Percentiles rank a stretch among this genome's conserved stretches.
These are phyloP conservation scores for Taeniopygia guttata DNA, from an alignment of 2,797 vertebrate genomes.

Conservation along the genomic window DNA sequence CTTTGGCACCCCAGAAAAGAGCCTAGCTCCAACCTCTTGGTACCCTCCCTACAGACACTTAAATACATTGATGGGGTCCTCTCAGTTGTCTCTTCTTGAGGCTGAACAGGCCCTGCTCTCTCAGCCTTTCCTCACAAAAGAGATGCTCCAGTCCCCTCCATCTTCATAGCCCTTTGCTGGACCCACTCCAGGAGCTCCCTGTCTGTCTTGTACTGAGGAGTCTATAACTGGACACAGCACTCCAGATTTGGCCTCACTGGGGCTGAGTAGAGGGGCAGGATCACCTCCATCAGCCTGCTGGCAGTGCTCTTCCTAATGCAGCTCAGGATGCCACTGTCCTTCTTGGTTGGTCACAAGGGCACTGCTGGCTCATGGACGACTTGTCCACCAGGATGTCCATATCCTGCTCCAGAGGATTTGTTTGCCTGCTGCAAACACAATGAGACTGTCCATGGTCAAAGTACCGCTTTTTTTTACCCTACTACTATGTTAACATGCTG, in stretches of 20 bases:
- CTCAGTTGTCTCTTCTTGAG: not conserved
- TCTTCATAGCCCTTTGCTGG: accelerated
- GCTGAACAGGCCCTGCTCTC: not conserved
- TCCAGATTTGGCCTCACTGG: not conserved
- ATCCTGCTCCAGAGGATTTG: not conserved
- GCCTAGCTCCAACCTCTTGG: not conserved
- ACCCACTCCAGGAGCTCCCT: accelerated
- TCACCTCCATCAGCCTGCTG: not conserved
- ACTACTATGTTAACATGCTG: not conserved
- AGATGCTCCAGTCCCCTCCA: not conserved
- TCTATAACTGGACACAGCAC: not conserved
- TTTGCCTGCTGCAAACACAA: not conserved
- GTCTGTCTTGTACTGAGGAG: not conserved
- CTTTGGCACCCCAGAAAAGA: not conserved
- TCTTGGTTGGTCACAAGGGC: not conserved
- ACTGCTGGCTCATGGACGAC: not conserved
- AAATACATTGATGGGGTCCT: not conserved
- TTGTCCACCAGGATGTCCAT: not conserved
- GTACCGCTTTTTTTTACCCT: not conserved
- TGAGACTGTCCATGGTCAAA: not conserved
- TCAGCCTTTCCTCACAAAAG: not conserved
- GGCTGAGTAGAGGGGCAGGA: not conserved
- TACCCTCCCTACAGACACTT: not conserved
- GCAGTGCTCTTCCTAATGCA: not conserved
- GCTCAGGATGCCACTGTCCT: accelerated